A percentile compares a stretch with the other conserved stretches of the same genome.
Conservation (phyloP, 1,140 invertebrate genomes). For the Lepidurus apus region DNA sequence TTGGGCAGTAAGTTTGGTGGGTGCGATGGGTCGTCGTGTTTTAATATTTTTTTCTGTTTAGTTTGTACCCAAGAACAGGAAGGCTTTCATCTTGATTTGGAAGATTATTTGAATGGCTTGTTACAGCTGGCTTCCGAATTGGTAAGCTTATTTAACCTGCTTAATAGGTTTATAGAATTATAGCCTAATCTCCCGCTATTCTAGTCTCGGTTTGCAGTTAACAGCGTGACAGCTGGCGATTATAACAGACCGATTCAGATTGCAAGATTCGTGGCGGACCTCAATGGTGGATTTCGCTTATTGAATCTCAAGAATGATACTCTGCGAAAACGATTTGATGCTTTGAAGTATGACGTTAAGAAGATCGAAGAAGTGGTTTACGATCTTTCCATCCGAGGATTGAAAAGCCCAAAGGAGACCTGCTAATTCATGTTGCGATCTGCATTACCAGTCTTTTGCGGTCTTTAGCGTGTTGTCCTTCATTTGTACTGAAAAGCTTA, state of each 20-base stretch:
- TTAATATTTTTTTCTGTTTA: conserved; percentile 42
- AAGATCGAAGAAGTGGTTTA: conserved; percentile 94
- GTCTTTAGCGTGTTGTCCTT: neutral
- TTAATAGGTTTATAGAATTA: conserved; percentile 35
- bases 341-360: conserved; percentile 86
- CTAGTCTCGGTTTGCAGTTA: conserved; percentile 73
- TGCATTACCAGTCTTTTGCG: too few species aligned
- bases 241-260: conserved; percentile 74
- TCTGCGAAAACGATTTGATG: conserved; percentile 80
- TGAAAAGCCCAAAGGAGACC: conserved; percentile 42
- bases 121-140: conserved; percentile 74
- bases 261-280: conserved; percentile 73
- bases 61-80: conserved; percentile 50
- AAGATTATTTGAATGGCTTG: conserved; percentile 82
- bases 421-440: neutral
- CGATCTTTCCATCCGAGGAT: conserved; percentile 78
- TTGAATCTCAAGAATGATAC: conserved; percentile 87
- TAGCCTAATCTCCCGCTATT: conserved; percentile 38
- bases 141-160: conserved; percentile 50
- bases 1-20: conserved; percentile 59
- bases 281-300: conserved; percentile 80
- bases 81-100: conserved; percentile 81
- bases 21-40: conserved; percentile 32
- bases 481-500: neutral
- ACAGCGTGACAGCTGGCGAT: conserved; percentile 79